These are phyloP conservation scores for Exaiptasia diaphana DNA, from an alignment of 64 coral and sea anemone genomes.

Conservation along the genomic window DNA sequence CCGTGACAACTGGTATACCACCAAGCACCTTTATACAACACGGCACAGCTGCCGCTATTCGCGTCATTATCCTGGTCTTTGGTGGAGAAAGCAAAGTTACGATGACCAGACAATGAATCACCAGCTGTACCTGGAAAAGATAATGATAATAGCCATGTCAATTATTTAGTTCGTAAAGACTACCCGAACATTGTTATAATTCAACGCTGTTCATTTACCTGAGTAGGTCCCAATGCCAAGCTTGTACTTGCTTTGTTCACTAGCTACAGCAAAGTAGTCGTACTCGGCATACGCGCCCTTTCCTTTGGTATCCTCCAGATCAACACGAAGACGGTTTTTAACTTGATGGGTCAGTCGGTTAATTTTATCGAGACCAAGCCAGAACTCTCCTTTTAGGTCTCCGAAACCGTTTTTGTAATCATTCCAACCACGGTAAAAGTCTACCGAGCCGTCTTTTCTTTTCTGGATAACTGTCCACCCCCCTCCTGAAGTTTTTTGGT, in stretches of 20 bases:
- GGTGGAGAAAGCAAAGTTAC: slow-evolving; percentile 44
- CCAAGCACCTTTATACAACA: not conserved
- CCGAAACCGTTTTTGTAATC: slow-evolving; percentile 27
- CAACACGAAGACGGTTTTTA: slow-evolving; percentile 4
- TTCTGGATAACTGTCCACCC: slow-evolving; percentile 42
- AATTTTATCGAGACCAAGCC: slow-evolving; percentile 44
- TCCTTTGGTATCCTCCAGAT: slow-evolving; percentile 24
- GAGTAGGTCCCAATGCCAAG: slow-evolving; percentile 39
- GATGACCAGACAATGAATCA: not conserved
- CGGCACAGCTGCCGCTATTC: not conserved
- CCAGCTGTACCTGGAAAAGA: no score
- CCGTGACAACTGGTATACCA: slow-evolving; percentile 24
- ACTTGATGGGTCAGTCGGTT: not conserved
- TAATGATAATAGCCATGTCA: no score
- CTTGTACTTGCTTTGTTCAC: slow-evolving; percentile 8
- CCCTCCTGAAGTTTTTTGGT: not conserved
- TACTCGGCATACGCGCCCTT: slow-evolving; percentile 30
- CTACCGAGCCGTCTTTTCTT: slow-evolving; percentile 16
- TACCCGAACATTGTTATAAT: no score
- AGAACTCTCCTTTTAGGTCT: slow-evolving; percentile 17
- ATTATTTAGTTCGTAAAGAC: no score
- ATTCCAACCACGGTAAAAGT: not conserved
- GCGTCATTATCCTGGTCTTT: slow-evolving; percentile 59
- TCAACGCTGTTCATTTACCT: no score
- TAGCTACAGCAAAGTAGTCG: slow-evolving; percentile 38